Evolutionary conservation across 2,888 invertebrate species (phyloP).

Genomic region (Ormyrus rosae): DNA sequence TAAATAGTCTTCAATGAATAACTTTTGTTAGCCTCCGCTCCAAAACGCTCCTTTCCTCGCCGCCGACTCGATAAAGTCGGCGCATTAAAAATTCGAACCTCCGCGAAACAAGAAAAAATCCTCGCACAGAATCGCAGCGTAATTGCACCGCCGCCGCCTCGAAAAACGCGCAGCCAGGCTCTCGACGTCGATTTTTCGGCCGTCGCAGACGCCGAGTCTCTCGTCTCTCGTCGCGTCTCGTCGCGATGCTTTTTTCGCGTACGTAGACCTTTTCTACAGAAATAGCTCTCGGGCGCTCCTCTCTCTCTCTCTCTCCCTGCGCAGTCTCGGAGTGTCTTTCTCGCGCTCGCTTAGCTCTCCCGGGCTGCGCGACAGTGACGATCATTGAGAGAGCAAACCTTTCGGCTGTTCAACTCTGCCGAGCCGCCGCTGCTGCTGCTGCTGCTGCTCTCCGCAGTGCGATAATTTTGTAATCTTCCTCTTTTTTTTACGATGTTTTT

Average conservation of each 20-base stretch:
- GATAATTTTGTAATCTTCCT: no score
- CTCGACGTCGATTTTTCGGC: conserved; percentile 40
- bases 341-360: no score
- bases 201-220: conserved; percentile 37
- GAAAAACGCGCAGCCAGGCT: not conserved
- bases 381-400: conserved; percentile 38
- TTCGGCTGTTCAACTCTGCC: conserved; percentile 36
- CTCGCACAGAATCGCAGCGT: not conserved
- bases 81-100: not conserved
- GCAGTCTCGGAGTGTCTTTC: not conserved
- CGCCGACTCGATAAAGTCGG: not conserved
- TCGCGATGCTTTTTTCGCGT: conserved; percentile 57
- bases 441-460: no score
- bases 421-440: not conserved
- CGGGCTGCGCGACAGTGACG: conserved; percentile 14
- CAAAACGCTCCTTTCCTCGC: no score
- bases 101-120: conserved; percentile 2
- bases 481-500: not conserved
- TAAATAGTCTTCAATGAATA: no score
- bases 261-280: conserved; percentile 59
- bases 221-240: conserved; percentile 44
- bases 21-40: no score
- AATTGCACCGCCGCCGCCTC: not conserved
- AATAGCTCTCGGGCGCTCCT: conserved; percentile 52
- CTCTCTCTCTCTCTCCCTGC: conserved; percentile 5